Evolutionary conservation across 2,113 vertebrate species (phyloP), one percentile per base, ranked within the genome.

Genomic region (Pseudopipra pipra): DNA sequence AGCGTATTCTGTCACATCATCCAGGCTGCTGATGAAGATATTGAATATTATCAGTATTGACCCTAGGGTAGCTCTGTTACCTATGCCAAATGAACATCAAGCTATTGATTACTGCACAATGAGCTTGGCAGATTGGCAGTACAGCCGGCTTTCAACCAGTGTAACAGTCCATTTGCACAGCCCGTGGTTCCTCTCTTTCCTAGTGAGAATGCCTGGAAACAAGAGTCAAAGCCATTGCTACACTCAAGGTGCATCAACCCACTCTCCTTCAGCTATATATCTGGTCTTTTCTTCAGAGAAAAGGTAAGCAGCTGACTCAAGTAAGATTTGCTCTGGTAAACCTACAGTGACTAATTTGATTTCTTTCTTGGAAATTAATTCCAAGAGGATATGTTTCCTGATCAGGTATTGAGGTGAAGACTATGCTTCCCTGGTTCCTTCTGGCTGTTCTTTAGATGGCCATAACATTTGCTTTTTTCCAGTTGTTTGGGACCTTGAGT

Each of bases 1-100:
- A 85, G 30, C 63, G 59, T 74, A 74, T 83, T 88, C 58, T 92
- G 63, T 56, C 59, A 28, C 78, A n/a, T 85, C 51, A 90, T 79
- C 67, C 72, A 80, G 75, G 15, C 37, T 94, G 67, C 88, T 80
- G 72, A 61, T 86, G 85, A 85, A 92, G 90, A 80, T 83, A 90
- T 19, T 84, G 85, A 90, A 94, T 73, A 85, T 90, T 77, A 88
- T 44, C 31, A 63, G 30, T 88, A 92, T 46, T 80, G 90, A 95
- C 63, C 37, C 41, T 49, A 62, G 54, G 46, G 72, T 83, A 79
- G 47, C 52, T 51, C 55, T 73, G 67, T 82, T 90, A 76, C 59
- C 31, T 86, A 67, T 93, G 94, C 94, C 95, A 97, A 93, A 83
- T 77, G 75, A 96, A 66, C 51, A 88, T 84, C 68, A 88, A 94